A percentile compares a stretch with the other conserved stretches of the same genome.
Evolutionary conservation across 2,797 vertebrate genomes (phyloP).

Genomic region (Pantherophis alleghaniensis): DNA sequence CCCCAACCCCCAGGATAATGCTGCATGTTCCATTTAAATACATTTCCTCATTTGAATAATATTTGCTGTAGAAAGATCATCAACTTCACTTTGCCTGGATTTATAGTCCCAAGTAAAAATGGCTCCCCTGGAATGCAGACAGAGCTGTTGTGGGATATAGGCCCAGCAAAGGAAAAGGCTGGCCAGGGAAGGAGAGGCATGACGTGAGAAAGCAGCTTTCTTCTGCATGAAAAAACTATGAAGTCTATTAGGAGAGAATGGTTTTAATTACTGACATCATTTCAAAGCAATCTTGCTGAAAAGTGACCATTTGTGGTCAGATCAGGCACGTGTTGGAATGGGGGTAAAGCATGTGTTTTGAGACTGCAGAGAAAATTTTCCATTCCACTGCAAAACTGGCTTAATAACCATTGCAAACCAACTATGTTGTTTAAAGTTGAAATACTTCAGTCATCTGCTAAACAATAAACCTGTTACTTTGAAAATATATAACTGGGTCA

Average conservation of each 20-base stretch:
- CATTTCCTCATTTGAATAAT: background rate
- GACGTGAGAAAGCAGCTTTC: background rate
- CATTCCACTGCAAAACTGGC: constrained; percentile 17
- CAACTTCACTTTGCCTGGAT: constrained; percentile 1
- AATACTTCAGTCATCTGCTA: background rate
- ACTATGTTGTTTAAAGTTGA: background rate
- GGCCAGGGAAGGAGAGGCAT: background rate
- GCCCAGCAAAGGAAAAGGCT: background rate
- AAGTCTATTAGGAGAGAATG: background rate
- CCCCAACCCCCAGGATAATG: background rate
- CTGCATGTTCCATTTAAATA: background rate
- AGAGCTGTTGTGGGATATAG: background rate
- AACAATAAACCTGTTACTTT: background rate
- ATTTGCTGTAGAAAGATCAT: background rate
- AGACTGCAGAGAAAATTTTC: constrained; percentile 30
- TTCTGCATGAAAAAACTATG: accelerated
- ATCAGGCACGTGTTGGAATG: background rate
- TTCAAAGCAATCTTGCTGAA: constrained; percentile 25
- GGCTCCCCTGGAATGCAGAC: background rate
- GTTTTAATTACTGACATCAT: constrained; percentile 36
- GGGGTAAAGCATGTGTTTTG: background rate
- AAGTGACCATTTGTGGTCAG: background rate
- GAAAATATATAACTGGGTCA: constrained; percentile 16
- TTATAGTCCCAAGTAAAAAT: constrained; percentile 5
- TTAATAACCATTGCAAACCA: constrained; percentile 27